Conservation (phyloP, 2,113 vertebrate genomes). For the Mungos mungo region DNA sequence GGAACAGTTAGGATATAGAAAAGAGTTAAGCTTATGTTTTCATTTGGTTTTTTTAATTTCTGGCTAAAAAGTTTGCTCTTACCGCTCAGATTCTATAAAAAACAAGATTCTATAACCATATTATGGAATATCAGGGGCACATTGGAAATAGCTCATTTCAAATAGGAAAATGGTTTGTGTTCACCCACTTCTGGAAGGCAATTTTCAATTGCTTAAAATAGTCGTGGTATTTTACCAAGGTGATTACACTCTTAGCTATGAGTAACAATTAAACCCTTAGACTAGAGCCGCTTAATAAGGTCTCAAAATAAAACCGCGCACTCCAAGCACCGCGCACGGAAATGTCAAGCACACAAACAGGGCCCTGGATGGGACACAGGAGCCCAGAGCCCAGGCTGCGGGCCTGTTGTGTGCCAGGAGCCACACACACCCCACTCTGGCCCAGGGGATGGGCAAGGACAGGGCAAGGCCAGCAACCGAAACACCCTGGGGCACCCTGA, state of each 20-base stretch:
- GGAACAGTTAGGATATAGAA: not conserved
- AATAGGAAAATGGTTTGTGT: slow-evolving; percentile 81
- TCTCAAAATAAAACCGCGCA: slow-evolving; percentile 83
- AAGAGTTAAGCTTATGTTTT: not conserved
- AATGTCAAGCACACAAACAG: slow-evolving; percentile 84
- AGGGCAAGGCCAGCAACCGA: not conserved
- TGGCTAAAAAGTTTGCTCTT: slow-evolving; percentile 48
- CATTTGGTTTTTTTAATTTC: not conserved
- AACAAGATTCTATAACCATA: slow-evolving; percentile 52
- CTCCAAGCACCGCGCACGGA: slow-evolving; percentile 77
- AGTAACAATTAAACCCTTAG: slow-evolving; percentile 89
- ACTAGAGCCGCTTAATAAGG: slow-evolving; percentile 83
- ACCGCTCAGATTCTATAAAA: slow-evolving; percentile 30
- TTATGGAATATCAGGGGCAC: slow-evolving; percentile 55
- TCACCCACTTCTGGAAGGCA: slow-evolving; percentile 82
- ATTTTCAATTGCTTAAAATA: slow-evolving; percentile 89
- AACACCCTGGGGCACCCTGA: fast-evolving
- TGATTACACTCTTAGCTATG: slow-evolving; percentile 89
- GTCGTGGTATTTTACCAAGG: slow-evolving; percentile 87
- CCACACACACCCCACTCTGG: fast-evolving
- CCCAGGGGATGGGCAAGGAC: not conserved
- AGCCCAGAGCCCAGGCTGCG: not conserved
- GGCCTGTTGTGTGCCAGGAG: fast-evolving
- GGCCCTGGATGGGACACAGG: slow-evolving; percentile 57
- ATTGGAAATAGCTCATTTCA: slow-evolving; percentile 74